phyloP scores from a whole-genome alignment of 1,140 invertebrate genomes.

The Anastrepha obliqua region DNA sequence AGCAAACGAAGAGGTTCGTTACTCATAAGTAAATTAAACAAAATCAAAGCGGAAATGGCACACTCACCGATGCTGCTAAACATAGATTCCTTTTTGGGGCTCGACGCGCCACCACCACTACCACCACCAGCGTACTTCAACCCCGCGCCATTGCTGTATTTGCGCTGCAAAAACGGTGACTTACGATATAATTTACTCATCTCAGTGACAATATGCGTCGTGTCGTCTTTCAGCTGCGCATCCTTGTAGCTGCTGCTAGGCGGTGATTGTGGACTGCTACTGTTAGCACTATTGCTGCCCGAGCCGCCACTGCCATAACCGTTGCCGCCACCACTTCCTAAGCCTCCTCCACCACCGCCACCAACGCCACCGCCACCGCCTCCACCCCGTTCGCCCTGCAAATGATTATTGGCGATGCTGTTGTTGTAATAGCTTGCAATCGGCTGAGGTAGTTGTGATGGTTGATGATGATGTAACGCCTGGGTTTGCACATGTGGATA shows the following conservation, averaged over 20 bases:
- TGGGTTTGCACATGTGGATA: conserved; percentile 59
- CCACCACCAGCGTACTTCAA: background rate
- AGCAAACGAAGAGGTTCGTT: background rate
- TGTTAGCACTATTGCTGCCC: conserved; percentile 58
- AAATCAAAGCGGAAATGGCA: background rate
- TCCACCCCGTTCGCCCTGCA: conserved; percentile 9
- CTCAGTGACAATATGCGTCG: conserved; percentile 58
- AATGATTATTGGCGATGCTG: conserved; percentile 43
- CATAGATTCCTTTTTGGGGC: conserved; percentile 71
- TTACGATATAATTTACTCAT: conserved; percentile 69
- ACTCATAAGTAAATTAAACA: background rate
- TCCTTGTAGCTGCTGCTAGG: conserved; percentile 51
- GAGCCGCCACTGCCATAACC: conserved; percentile 54
- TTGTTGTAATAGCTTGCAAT: conserved; percentile 56
- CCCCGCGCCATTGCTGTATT: conserved; percentile 63
- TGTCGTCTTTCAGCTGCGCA: conserved; percentile 50
- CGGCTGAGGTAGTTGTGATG: conserved; percentile 72
- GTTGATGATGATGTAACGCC: conserved; percentile 65
- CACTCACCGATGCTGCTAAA: conserved; percentile 69
- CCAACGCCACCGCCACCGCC: background rate
- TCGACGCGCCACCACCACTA: conserved; percentile 62
- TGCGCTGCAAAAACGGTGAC: conserved; percentile 72
- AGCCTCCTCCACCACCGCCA: background rate
- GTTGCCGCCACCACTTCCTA: background rate
- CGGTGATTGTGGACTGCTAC: conserved; percentile 58